Evolutionary conservation across 2,888 invertebrate species (phyloP).

Genomic region (Cephalotes varians): DNA sequence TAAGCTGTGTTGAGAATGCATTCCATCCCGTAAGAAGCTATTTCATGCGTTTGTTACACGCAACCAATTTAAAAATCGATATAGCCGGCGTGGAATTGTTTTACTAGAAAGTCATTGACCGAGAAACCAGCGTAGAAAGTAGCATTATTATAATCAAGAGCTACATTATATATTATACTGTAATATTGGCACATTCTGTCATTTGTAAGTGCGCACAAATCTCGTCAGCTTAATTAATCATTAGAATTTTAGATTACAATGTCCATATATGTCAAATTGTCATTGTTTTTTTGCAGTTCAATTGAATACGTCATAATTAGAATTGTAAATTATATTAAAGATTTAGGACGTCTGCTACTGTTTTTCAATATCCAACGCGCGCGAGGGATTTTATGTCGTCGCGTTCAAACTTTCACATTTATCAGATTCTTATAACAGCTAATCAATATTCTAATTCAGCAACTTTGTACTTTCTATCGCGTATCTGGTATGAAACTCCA

Average conservation of each 20-base stretch:
- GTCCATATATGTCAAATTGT: neutral
- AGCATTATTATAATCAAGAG: conserved; percentile 52
- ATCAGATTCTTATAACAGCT: neutral
- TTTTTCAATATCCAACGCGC: neutral
- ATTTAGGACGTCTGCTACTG: neutral
- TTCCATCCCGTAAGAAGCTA: conserved; percentile 56
- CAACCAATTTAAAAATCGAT: conserved; percentile 75
- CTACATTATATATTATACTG: conserved; percentile 77
- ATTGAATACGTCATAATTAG: neutral
- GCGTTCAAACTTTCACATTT: neutral
- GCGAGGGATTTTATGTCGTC: neutral
- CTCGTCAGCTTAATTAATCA: neutral
- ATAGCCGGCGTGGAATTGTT: conserved; percentile 78
- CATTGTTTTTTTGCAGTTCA: neutral
- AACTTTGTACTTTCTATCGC: neutral
- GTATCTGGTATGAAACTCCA: neutral
- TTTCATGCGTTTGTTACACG: conserved; percentile 70
- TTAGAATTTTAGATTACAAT: neutral
- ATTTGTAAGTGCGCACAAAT: neutral
- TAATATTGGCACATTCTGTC: conserved; percentile 72
- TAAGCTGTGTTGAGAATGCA: neutral
- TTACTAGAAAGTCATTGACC: conserved; percentile 76
- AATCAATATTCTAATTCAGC: conserved; percentile 10
- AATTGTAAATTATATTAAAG: neutral
- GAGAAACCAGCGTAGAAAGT: conserved; percentile 56